Evolutionary conservation across 1,140 invertebrate species (phyloP), one percentile per base, ranked within the genome.

Genomic region (Leptopilina boulardi): DNA sequence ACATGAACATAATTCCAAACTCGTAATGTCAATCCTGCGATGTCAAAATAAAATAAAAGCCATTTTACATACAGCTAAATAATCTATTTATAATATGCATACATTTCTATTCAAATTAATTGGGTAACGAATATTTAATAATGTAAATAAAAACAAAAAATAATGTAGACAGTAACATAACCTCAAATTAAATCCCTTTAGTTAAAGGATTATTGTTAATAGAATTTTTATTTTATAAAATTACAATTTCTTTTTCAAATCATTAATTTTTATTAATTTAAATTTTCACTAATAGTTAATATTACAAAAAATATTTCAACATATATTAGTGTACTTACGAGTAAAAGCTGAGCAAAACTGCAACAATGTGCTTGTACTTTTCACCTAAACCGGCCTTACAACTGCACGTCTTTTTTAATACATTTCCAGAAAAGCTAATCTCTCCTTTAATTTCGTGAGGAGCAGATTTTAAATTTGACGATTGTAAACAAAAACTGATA

Each of bases 331-430:
- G 30, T 21, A 18, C 13, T 72, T 44, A 72, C 71, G 34, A n/a
- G 42, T 44, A 42, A 4, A 38, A 72, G 42, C 9, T 11, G 18
- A 72, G 38, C 13, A 72, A 41, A 51, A 73, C 30, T 19, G 38
- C 71, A n/a, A 72, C 18, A 44, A 72, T 44, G 30, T 72, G 71
- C 18, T 42, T 72, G 38, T 34, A 72, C 11, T 44, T 72, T 42
- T 44, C 71, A 42, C 71, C n/a, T 42, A 44, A 72, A 42, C 71
- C 38, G 10, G 71, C 38, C 23, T 72, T 44, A 41, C 71, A 72
- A 8, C 34, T 19, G 44, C 71, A 72, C 13, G 34, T 72, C 18
- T 42, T 42, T 19, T 19, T 13, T 44, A 15, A 1, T 6, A 72
- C n/a, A 42, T n/a, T 19, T 13, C 71, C 38, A 72, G 3, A 11